phyloP scores from a whole-genome alignment of 92 coral and sea anemone genomes.

The Galaxea fascicularis region DNA sequence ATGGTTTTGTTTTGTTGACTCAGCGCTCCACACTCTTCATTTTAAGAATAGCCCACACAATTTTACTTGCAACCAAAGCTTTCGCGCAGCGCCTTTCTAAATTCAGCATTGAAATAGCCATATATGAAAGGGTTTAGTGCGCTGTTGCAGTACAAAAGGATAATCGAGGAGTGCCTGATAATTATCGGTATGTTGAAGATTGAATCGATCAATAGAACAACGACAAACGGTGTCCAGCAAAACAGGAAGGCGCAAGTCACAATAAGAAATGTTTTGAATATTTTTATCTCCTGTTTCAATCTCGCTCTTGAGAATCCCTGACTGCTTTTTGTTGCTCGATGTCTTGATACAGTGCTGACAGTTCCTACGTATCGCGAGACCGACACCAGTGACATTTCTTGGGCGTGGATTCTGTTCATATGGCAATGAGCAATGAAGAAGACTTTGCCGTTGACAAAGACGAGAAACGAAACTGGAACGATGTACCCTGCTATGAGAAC shows the following conservation, averaged over 20 bases:
- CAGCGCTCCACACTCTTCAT: no score
- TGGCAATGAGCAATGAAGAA: constrained; percentile 67
- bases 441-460: constrained; percentile 75
- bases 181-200: constrained; percentile 32
- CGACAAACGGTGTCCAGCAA: constrained; percentile 82
- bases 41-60: no score
- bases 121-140: constrained; percentile 79
- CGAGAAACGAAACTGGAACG: constrained; percentile 58
- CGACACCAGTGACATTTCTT: constrained; percentile 25
- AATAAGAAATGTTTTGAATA: constrained; percentile 74
- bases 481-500: constrained; percentile 37
- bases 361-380: not conserved
- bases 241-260: constrained; percentile 70
- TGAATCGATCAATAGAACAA: constrained; percentile 58
- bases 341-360: not conserved
- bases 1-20: not conserved
- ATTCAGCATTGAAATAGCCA: constrained; percentile 68
- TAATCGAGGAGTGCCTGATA: constrained; percentile 53
- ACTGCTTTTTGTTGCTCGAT: not conserved
- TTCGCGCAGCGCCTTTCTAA: constrained; percentile 59
- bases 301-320: constrained; percentile 10
- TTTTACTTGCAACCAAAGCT: constrained; percentile 27
- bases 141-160: constrained; percentile 78
- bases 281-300: constrained; percentile 65
- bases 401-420: constrained; percentile 58